Conservation (phyloP, 2,797 vertebrate genomes). For the Phyllotis vaccarum region DNA sequence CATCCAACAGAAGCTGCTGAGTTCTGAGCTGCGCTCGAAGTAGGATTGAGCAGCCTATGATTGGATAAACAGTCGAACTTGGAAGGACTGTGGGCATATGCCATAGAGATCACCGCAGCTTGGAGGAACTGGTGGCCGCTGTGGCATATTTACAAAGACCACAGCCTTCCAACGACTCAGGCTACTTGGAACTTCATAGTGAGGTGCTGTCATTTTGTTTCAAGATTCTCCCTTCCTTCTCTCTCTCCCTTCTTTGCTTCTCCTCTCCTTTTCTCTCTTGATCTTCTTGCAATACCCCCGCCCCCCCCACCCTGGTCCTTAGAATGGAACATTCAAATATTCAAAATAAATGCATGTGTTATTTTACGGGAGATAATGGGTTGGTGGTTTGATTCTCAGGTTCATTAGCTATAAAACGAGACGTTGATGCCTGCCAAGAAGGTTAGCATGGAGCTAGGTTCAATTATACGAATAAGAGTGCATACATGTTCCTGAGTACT, state of each 20-base stretch:
- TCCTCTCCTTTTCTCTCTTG: background rate
- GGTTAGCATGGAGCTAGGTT: background rate
- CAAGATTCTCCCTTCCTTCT: background rate
- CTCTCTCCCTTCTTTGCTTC: background rate
- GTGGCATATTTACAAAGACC: background rate
- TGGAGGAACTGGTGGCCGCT: background rate
- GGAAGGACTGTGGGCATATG: background rate
- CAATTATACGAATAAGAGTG: background rate
- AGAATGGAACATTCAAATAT: background rate
- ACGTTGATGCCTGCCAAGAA: background rate
- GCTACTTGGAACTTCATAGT: background rate
- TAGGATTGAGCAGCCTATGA: background rate
- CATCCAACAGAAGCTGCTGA: background rate
- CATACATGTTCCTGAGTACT: rapidly evolving
- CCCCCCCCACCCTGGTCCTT: background rate
- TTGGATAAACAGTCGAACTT: background rate
- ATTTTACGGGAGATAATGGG: background rate
- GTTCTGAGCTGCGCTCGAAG: background rate
- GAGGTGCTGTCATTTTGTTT: background rate
- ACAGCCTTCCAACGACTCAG: background rate
- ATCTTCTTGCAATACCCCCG: background rate
- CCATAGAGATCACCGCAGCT: background rate
- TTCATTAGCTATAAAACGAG: constrained; percentile 31
- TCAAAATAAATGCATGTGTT: background rate
- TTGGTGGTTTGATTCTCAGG: background rate